phyloP scores from a whole-genome alignment of 2,888 invertebrate species.

The Aradus depressus region DNA sequence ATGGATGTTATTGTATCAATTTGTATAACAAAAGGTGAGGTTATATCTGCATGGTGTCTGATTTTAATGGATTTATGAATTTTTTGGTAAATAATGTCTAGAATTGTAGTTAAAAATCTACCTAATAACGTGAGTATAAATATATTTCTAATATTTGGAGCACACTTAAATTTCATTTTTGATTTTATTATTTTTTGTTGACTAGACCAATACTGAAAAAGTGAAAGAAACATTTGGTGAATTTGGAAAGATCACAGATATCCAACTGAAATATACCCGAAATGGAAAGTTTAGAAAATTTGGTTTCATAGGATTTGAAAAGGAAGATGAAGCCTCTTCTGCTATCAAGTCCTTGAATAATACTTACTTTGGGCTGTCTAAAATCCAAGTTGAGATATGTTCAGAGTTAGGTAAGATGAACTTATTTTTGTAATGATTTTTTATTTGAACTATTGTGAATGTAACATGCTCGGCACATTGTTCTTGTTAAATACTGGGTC shows the following conservation, averaged over 20 bases:
- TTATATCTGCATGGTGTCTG: too few relatives aligned
- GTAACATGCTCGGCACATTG: too few relatives aligned
- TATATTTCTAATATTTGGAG: background rate
- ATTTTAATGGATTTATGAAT: too few relatives aligned
- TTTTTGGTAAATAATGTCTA: too few relatives aligned
- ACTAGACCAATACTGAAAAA: constrained; percentile 61
- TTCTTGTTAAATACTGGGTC: too few relatives aligned
- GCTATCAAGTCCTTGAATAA: constrained; percentile 74
- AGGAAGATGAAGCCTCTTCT: constrained; percentile 60
- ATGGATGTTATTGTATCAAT: too few relatives aligned
- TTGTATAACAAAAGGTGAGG: too few relatives aligned
- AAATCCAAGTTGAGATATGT: constrained; percentile 44
- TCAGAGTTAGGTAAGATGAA: constrained; percentile 29
- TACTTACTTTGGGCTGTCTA: constrained; percentile 70
- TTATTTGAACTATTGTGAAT: too few relatives aligned
- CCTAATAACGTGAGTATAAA: constrained; percentile 62
- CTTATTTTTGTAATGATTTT: background rate
- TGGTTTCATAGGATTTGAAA: constrained; percentile 84
- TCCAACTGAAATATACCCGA: constrained; percentile 82
- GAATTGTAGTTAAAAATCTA: constrained; percentile 81
- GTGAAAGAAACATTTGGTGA: constrained; percentile 62
- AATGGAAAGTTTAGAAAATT: constrained; percentile 88
- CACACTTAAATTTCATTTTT: constrained; percentile 10
- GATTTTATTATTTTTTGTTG: constrained; percentile 19
- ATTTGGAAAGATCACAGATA: constrained; percentile 82